Base-by-base conservation (phyloP, 2,113 vertebrate genomes). In the Narcine bancroftii region DNA sequence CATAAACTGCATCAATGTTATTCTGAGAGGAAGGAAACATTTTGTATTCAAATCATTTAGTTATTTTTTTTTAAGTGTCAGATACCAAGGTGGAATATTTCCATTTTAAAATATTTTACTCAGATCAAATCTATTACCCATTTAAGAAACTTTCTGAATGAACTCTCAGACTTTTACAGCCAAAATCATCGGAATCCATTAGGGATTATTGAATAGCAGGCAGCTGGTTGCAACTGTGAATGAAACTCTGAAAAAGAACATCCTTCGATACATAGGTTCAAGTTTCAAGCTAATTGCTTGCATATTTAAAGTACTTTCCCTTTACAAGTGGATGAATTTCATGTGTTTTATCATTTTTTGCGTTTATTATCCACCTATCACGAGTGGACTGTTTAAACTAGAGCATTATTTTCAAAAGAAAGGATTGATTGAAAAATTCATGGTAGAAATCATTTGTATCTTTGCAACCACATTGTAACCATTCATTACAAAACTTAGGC, bases 1-100 rank as follows among this genome's bases (percentile, higher is more conserved):
- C 93, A 11, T 85, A 71, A 39, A 94, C 93, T 17, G 93, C 93
- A 0, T 42, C 81, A 47, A 96, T 95, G 79, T 97, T 97, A 92
- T 93, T 93, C 98, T 98, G 93, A 71, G 94, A 93, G 92, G 92
- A 85, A 66, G 83, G 21, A 15, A 56, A 9, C 45, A 4, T 60
- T 63, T 36, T 50, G 36, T 63, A 17, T 17, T 60, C 53, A 60
- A 91, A 26, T 29, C 26, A 71, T 45, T 69, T 71, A 47, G 10
- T 47, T 91, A 26, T 39, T 47, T 29, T 87, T 60, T 7, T 60
- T 24, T 60, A 83, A 21, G 13, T 7, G 63, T 15, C 17, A 89
- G n/a, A 65, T 19, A 85, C 29, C 11, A 85, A 50, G 33, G 33
- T n/a, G 33, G 13, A 66, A 26, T 45, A 19, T 19, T 36, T 87